Conservation (phyloP, 2,113 vertebrate species). For the Zeus faber region DNA sequence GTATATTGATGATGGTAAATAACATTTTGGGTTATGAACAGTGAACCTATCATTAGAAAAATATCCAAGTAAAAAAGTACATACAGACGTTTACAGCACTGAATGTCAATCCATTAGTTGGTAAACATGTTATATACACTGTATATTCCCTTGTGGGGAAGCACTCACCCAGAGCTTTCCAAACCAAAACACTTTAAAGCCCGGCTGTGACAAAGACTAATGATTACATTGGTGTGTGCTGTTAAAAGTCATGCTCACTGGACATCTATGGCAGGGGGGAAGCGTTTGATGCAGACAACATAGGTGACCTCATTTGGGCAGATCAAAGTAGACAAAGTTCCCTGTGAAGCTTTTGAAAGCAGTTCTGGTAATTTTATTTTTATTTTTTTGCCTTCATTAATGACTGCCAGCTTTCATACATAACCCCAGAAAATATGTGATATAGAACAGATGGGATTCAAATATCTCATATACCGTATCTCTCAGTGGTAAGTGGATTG, state of each 20-base stretch:
- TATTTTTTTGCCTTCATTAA: slow-evolving; percentile 17
- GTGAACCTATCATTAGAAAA: too few relatives aligned
- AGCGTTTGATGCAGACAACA: slow-evolving; percentile 22
- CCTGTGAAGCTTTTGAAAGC: slow-evolving; percentile 12
- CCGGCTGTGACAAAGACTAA: slow-evolving; percentile 1
- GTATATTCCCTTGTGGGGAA: slow-evolving; percentile 12
- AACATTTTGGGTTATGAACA: too few relatives aligned
- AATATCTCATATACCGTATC: neutral
- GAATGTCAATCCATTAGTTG: slow-evolving; percentile 5
- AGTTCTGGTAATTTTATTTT: too few relatives aligned
- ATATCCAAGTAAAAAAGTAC: too few relatives aligned
- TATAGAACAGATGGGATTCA: neutral
- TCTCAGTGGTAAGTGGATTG: neutral
- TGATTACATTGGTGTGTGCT: neutral
- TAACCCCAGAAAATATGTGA: too few relatives aligned
- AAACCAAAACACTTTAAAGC: slow-evolving; percentile 22
- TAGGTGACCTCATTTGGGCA: slow-evolving; percentile 39
- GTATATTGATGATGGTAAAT: too few relatives aligned
- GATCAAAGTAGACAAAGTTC: slow-evolving; percentile 25
- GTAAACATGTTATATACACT: slow-evolving; percentile 26
- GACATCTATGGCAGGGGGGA: slow-evolving; percentile 8
- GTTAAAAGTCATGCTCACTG: slow-evolving; percentile 19
- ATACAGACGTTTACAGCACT: too few relatives aligned
- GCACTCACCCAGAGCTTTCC: slow-evolving; percentile 17
- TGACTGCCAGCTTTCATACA: slow-evolving; percentile 15